Evolutionary conservation across 2,797 vertebrate species (phyloP), one percentile per base, ranked within the genome.

Genomic region (Gymnocypris eckloni): DNA sequence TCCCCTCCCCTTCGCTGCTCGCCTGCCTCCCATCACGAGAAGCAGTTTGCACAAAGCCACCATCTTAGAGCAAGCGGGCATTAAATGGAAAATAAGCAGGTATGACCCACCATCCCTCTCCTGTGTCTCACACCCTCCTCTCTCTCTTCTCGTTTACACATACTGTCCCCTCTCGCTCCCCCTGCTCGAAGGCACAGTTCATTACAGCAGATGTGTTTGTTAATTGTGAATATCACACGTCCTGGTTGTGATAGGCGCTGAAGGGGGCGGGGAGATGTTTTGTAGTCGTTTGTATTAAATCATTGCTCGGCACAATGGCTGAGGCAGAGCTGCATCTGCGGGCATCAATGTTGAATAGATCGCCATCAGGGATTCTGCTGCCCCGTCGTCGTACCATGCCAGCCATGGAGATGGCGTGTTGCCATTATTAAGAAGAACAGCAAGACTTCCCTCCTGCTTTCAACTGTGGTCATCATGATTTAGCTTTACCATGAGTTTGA

Each of bases 11-110:
- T 86, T 91, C 90, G 84, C 91, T 91, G 90, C 92, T 91, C 91
- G 90, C 92, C 93, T 94, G 94, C 94, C 92, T 92, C 90, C 94
- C 92, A 90, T 92, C 91, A 91, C 85, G 45, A 93, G 92, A 93
- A 89, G 91, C 95, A 93, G 93, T 90, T 91, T 81, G 89, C 90
- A 92, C 94, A 94, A 94, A 94, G 92, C 95, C 95, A 94, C 95
- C 95, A 96, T 96, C 94, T 96, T 96, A 96, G 94, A 92, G 91
- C 89, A 92, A 82, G 83, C 92, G 94, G 95, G 93, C 94, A 94
- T 89, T 93, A 95, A 95, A 96, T 95, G 95, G 84, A 87, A 90
- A 88, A 89, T 28, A 86, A 90, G 92, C 94, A 96, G 95, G 95
- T 95, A 96, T 93, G 91, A 89, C 82, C 84, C 88, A 73, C 91